These are phyloP conservation scores for Pammene aurita DNA, from an alignment of 2,888 invertebrate genomes.

Conservation along the genomic window DNA sequence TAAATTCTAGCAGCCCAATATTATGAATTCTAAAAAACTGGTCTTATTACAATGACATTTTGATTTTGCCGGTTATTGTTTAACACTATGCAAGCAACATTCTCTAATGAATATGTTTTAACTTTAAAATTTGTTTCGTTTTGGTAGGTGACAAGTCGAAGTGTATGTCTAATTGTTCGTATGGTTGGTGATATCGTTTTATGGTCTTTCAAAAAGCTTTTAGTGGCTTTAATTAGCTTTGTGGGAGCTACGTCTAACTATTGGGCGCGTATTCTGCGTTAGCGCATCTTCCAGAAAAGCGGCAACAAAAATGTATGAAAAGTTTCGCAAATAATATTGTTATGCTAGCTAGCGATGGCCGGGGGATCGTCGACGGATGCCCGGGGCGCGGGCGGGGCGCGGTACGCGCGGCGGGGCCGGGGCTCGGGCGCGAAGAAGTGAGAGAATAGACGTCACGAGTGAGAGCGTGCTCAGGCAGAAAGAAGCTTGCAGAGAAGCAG, in stretches of 20 bases:
- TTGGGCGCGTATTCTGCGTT: conserved; percentile 53
- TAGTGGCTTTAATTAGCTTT: conserved; percentile 7
- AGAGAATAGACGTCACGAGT: conserved; percentile 69
- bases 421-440: conserved; percentile 67
- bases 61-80: conserved; percentile 2
- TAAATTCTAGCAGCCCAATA: conserved; percentile 13
- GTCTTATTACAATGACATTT: not conserved
- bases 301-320: conserved; percentile 74
- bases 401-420: conserved; percentile 47
- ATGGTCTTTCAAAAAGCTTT: not conserved
- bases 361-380: conserved; percentile 58
- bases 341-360: conserved; percentile 51
- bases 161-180: conserved; percentile 1
- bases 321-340: conserved; percentile 72
- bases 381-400: conserved; percentile 42
- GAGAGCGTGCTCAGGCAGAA: conserved; percentile 82
- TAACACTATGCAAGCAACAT: conserved; percentile 38
- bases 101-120: conserved; percentile 17
- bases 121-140: conserved; percentile 8
- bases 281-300: conserved; percentile 72
- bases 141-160: conserved; percentile 4
- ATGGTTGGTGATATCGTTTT: conserved; percentile 6
- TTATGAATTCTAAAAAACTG: conserved; percentile 1
- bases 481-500: conserved; percentile 84
- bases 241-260: conserved; percentile 27